A percentile compares a stretch with the other conserved stretches of the same genome.
Evolutionary conservation across 1,140 invertebrate species (phyloP).

Genomic region (Ceratina calcarata): DNA sequence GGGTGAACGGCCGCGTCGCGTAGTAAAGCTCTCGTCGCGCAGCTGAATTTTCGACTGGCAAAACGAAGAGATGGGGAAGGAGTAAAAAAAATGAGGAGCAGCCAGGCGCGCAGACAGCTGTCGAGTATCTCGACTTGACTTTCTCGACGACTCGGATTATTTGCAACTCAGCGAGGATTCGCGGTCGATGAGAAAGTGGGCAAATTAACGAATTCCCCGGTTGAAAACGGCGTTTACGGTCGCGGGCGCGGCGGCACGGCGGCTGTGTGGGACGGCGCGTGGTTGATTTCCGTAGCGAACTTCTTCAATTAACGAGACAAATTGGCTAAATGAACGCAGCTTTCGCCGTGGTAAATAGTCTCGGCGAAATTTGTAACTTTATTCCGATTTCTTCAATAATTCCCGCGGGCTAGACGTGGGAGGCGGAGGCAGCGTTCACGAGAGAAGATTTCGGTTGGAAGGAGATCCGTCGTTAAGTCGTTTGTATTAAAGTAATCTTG

Average conservation of each 20-base stretch:
- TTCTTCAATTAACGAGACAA: slow-evolving; percentile 37
- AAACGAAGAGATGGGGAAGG: background rate
- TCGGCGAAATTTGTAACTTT: slow-evolving; percentile 21
- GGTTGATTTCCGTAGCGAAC: slow-evolving; percentile 2
- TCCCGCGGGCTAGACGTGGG: background rate
- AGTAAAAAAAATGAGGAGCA: too few relatives aligned
- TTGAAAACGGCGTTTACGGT: slow-evolving; percentile 18
- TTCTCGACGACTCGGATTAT: slow-evolving; percentile 31
- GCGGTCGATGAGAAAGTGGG: background rate
- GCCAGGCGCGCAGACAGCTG: slow-evolving; percentile 12
- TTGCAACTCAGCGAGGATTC: slow-evolving; percentile 6
- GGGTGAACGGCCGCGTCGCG: too few relatives aligned
- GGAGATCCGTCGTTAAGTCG: background rate
- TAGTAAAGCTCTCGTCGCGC: background rate
- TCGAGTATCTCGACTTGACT: slow-evolving; percentile 40
- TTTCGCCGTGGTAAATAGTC: slow-evolving; percentile 10
- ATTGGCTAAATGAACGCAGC: slow-evolving; percentile 35
- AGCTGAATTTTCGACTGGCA: slow-evolving; percentile 2
- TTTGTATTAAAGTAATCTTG: slow-evolving; percentile 1
- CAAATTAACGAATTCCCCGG: slow-evolving; percentile 4
- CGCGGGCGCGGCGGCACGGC: too few relatives aligned
- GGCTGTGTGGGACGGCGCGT: too few relatives aligned
- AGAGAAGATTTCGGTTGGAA: background rate
- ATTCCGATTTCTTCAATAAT: background rate
- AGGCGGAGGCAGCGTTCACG: slow-evolving; percentile 1